Evolutionary conservation across 2,888 invertebrate species (phyloP), one percentile per base, ranked within the genome.

Genomic region (Drosophila maculinotata): DNA sequence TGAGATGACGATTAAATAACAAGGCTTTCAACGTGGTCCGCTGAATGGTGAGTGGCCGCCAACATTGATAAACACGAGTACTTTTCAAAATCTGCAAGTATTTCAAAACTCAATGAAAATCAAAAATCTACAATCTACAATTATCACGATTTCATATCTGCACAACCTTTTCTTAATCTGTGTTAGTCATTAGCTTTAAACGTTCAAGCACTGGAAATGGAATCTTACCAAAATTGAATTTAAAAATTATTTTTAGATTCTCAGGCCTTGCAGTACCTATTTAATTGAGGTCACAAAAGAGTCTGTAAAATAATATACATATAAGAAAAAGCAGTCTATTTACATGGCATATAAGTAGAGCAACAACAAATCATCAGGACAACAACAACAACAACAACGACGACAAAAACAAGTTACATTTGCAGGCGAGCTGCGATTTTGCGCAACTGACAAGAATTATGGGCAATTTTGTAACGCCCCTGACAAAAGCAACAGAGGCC

Each of bases 381-480:
- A 36, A 49, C 33, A 35, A 49, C 12, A 31, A 25, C 5, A 44
- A 2, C n/a, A n/a, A 54, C 14, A 36, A 49, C 33, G 35, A 54
- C 14, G 31, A 49, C 33, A 35, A 49, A 17, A 31, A 25, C 5
- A 44, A 2, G 25, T 14, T 26, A 23, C 36, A 15, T 36, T n/a
- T 41, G 41, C 44, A 48, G n/a, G 4, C 49, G 8, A 62, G 14
- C 41, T 31, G 26, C 3, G 25, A 39, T 17, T 65, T 53, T 72
- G 35, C 44, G 44, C 52, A 67, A 62, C 25, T 10, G 33, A 0
- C 6, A 57, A 58, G 39, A 73, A 73, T 65, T 54, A 57, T 66
- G 41, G 23, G 12, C 31, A 15, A 49, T 68, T 53, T 67, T 42
- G 49, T 7, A 38, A 31, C 30, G 53, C 36, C 48, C 45, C 39